Base-by-base conservation (phyloP, 2,113 vertebrate genomes). In the Cercopithecus mona region DNA sequence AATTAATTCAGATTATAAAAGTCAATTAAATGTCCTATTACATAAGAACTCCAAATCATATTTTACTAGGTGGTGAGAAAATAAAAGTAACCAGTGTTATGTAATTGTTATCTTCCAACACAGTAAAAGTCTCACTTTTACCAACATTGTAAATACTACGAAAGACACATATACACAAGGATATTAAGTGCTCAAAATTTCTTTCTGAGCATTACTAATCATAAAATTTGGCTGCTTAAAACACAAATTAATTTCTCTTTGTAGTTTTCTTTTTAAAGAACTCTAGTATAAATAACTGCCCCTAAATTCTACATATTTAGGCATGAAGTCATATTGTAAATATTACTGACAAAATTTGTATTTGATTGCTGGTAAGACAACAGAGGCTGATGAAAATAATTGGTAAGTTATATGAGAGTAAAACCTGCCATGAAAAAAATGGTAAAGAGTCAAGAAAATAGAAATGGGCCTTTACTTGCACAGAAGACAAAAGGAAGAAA, bases 41-140 rank as follows among this genome's bases (percentile, higher is more conserved):
- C 1, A 40, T 30, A 81, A 89, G 16, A 68, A 91, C 8, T 94
- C 40, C 12, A 96, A 88, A 83, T 25, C 80, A 87, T 40, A 95
- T 87, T 95, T 97, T 38, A 96, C 23, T 86, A 90, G 22, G 3
- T 86, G 52, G 23, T 75, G 45, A 94, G 80, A 92, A 98, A 95
- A 94, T 45, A 35, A 81, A 87, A 96, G 43, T 72, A 88, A 87
- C 6, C 75, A 94, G 18, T 75, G 59, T 93, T 50, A 91, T 55
- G 50, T 38, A 93, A 75, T 0, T 85, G 61, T 40, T 81, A 84
- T 13, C n/a, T 61, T 92, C 38, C 17, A 66, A 8, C 27, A 82
- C 50, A 83, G 18, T 72, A 16, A 43, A 88, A 59, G 83, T 90
- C 50, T 90, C 43, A 78, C 40, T 94, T 93, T 90, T 70, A 64